Percentiles rank a stretch among this genome's conserved stretches.
These are phyloP conservation scores for Phylloscopus collybita DNA, from an alignment of 2,797 vertebrate genomes.

Conservation along the genomic window DNA sequence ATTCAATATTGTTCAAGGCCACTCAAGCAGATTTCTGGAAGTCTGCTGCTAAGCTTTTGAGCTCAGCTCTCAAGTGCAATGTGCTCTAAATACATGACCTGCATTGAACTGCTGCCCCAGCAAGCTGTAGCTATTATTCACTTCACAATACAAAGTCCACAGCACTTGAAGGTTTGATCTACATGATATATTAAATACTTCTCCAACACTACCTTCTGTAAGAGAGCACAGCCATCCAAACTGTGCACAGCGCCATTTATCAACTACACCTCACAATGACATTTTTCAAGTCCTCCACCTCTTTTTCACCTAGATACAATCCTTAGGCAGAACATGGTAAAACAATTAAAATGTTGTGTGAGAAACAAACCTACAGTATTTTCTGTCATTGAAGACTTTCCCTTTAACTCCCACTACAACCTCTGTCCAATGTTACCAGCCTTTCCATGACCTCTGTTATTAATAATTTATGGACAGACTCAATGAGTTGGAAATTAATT, in stretches of 20 bases:
- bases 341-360: not conserved
- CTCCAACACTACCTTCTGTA: not conserved
- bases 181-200: constrained; percentile 53
- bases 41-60: constrained; percentile 64
- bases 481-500: not conserved
- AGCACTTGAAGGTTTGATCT: constrained; percentile 55
- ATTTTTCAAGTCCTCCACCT: not conserved
- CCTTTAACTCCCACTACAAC: not conserved
- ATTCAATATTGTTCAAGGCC: constrained; percentile 68
- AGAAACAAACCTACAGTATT: not conserved
- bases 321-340: not conserved
- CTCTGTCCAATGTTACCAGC: not conserved
- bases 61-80: constrained; percentile 60
- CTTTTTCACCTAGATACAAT: not conserved
- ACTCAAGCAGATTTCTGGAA: constrained; percentile 61
- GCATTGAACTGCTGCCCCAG: constrained; percentile 54
- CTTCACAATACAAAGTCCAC: constrained; percentile 44
- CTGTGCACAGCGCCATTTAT: constrained; percentile 18
- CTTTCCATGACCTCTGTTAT: not conserved
- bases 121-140: constrained; percentile 66
- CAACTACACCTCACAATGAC: constrained; percentile 8
- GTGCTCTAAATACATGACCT: constrained; percentile 53
- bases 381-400: not conserved
- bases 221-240: constrained; percentile 14
- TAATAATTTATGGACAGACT: constrained; percentile 3